These are phyloP conservation scores for Halcyon malimbica DNA, from an alignment of 2,113 vertebrate genomes.

Conservation along the genomic window DNA sequence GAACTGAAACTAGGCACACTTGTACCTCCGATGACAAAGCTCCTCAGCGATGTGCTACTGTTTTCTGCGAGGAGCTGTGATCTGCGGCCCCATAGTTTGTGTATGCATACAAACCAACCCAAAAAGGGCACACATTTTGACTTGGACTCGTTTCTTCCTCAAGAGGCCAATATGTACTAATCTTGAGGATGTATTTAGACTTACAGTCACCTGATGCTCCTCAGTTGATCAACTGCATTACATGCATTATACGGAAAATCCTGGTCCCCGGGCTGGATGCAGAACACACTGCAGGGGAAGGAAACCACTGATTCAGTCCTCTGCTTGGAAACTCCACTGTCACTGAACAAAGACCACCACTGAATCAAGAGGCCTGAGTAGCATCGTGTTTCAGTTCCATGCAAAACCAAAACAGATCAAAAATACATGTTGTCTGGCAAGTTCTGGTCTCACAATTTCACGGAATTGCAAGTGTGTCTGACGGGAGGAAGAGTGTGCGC, in stretches of 20 bases:
- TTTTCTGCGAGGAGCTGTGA: not conserved
- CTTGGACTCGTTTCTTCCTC: not conserved
- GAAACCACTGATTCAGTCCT: slow-evolving; percentile 8
- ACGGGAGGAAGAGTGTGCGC: not conserved
- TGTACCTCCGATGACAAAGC: not conserved
- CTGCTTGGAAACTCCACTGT: not conserved
- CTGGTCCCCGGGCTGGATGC: not conserved
- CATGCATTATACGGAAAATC: not conserved
- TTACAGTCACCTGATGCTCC: not conserved
- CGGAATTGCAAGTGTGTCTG: not conserved
- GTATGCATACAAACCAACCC: not conserved
- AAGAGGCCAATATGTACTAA: not conserved
- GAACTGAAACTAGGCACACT: not conserved
- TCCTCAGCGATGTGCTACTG: not conserved
- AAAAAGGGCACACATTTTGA: not conserved
- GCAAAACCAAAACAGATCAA: not conserved
- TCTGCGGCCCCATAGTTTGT: not conserved
- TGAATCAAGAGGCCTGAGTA: not conserved
- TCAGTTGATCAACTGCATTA: not conserved
- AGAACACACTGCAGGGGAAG: not conserved
- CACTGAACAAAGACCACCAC: not conserved
- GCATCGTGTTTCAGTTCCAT: not conserved
- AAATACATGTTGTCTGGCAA: not conserved
- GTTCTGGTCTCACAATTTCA: not conserved
- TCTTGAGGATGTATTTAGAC: not conserved